A percentile compares a stretch with the other conserved stretches of the same genome.
Conservation (phyloP, 1,140 invertebrate genomes). For the Drosophila lacteicornis region DNA sequence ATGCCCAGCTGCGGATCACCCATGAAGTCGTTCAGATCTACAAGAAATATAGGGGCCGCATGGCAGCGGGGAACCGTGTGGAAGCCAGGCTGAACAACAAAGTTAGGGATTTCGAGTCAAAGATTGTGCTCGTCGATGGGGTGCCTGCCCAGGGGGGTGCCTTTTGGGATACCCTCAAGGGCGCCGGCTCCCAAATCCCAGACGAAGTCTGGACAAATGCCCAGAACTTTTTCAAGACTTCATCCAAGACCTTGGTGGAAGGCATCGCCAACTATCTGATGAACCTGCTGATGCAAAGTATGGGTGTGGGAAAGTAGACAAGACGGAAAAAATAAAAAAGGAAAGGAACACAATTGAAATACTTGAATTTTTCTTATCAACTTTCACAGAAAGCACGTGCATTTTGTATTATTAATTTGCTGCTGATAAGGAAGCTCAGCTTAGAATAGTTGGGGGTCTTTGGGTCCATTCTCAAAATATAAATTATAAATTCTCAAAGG, state of each 20-base stretch:
- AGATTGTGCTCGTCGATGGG: neutral
- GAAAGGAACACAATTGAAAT: too few species aligned
- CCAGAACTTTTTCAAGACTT: neutral
- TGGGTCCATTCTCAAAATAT: too few species aligned
- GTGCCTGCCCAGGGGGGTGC: constrained; percentile 1
- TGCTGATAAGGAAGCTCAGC: too few species aligned
- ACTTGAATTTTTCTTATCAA: too few species aligned
- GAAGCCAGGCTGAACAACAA: neutral
- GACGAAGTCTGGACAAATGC: neutral
- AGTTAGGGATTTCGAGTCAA: constrained; percentile 3
- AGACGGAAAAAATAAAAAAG: too few species aligned
- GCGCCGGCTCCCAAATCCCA: neutral
- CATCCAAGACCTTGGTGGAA: neutral
- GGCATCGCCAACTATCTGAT: neutral
- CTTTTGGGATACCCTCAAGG: neutral
- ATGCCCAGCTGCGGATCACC: neutral
- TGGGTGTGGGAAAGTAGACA: neutral
- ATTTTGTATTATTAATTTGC: too few species aligned
- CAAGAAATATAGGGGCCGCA: neutral
- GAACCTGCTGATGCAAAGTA: neutral
- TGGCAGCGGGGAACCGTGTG: too few species aligned
- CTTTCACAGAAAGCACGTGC: too few species aligned
- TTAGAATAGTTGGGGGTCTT: too few species aligned
- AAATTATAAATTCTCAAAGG: too few species aligned
- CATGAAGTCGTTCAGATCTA: constrained; percentile 1